Percentiles rank a stretch among this genome's conserved stretches.
Conservation (phyloP, 2,888 invertebrate species). For the Microdon myrmicae region DNA sequence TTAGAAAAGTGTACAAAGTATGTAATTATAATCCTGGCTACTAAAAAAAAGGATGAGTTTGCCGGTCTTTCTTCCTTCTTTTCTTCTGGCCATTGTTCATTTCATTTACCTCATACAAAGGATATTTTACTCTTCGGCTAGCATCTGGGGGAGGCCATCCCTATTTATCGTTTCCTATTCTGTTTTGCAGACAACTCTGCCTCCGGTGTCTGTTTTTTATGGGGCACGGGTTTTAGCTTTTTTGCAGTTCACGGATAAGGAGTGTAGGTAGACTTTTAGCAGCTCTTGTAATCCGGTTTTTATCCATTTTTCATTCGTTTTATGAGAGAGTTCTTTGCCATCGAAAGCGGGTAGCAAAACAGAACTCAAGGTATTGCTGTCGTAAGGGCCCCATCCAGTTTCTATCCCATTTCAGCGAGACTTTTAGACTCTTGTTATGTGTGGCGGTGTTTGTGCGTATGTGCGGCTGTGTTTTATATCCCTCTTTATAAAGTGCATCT, state of each 20-base stretch:
- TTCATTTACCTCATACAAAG: neutral
- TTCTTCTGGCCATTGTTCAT: neutral
- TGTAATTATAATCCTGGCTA: constrained; percentile 26
- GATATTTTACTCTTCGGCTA: no score
- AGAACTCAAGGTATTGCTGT: constrained; percentile 4
- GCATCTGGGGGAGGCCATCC: no score
- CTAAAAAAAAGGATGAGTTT: constrained; percentile 20
- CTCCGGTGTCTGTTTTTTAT: constrained; percentile 12
- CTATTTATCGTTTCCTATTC: no score
- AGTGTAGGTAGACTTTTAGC: constrained; percentile 23
- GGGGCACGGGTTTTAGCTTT: constrained; percentile 5
- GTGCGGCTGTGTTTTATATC: constrained; percentile 7
- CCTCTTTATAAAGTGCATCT: constrained; percentile 31
- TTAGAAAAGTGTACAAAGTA: constrained; percentile 10
- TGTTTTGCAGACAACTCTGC: neutral
- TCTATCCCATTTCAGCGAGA: constrained; percentile 1
- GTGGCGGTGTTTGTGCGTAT: no score
- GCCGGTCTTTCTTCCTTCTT: constrained; percentile 1
- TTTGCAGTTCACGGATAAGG: constrained; percentile 6
- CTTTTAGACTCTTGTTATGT: no score
- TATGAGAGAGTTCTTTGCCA: constrained; percentile 12
- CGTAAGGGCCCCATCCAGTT: neutral
- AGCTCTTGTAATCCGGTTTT: constrained; percentile 40
- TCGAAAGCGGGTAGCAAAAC: neutral
- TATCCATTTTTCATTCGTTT: constrained; percentile 18